Evolutionary conservation across 1,140 invertebrate species (phyloP).

Genomic region (Eurytemora carolleeae): DNA sequence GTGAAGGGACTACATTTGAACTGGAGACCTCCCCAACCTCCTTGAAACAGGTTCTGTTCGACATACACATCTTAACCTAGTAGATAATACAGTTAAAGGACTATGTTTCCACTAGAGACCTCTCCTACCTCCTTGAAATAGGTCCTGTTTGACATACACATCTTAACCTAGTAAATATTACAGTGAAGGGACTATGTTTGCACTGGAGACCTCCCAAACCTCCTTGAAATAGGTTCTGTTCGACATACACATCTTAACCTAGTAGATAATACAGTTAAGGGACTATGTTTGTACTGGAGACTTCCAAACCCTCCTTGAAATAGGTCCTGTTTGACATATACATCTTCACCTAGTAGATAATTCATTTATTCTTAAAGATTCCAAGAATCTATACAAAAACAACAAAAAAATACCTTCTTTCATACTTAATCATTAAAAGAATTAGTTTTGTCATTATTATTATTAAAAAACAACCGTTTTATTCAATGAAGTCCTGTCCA

Average conservation of each 20-base stretch:
- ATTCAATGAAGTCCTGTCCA: too few relatives aligned
- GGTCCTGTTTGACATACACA: slow-evolving; percentile 62
- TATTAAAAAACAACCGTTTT: too few relatives aligned
- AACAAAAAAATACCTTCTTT: too few relatives aligned
- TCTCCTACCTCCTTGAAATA: slow-evolving; percentile 80
- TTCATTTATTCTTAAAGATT: too few relatives aligned
- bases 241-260: slow-evolving; percentile 50
- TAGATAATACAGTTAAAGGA: too few relatives aligned
- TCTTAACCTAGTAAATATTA: slow-evolving; percentile 36
- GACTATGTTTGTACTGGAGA: slow-evolving; percentile 66
- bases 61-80: slow-evolving; percentile 48
- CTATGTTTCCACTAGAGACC: slow-evolving; percentile 63
- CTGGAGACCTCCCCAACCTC: slow-evolving; percentile 79
- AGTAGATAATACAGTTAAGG: slow-evolving; percentile 15
- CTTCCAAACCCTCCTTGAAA: slow-evolving; percentile 76
- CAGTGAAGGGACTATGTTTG: too few relatives aligned
- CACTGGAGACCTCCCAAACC: slow-evolving; percentile 76
- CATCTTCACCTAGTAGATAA: slow-evolving; percentile 40
- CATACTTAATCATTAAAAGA: too few relatives aligned
- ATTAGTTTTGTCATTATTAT: too few relatives aligned
- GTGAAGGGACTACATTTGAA: too few relatives aligned
- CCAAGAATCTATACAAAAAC: too few relatives aligned
- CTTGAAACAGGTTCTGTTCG: slow-evolving; percentile 67
- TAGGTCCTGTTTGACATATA: slow-evolving; percentile 68
- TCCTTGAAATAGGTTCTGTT: slow-evolving; percentile 72